Conservation (phyloP, 2,797 vertebrate genomes). For the Astyanax mexicanus region DNA sequence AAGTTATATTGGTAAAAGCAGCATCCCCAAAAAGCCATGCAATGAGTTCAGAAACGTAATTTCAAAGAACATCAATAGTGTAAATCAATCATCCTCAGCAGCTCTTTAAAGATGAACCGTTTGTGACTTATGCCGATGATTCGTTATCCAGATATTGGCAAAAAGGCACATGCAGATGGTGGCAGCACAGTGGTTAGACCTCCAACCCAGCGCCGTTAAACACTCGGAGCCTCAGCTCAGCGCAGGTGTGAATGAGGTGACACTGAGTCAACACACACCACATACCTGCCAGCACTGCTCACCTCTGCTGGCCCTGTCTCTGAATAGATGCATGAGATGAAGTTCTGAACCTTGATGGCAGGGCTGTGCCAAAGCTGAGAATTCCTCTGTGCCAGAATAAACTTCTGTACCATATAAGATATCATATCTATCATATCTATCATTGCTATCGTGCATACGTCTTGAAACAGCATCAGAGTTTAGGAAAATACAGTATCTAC, state of each 20-base stretch:
- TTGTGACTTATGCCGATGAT: neutral
- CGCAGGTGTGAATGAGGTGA: conserved; percentile 4
- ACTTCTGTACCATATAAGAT: no score
- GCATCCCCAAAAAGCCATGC: no score
- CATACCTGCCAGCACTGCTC: conserved; percentile 6
- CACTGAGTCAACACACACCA: neutral
- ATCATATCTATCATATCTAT: no score
- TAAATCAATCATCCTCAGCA: no score
- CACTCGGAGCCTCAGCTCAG: neutral
- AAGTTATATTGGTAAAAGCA: no score
- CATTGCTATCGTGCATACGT: no score
- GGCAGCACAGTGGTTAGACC: neutral
- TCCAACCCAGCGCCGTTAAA: neutral
- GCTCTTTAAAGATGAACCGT: neutral
- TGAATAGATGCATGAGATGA: neutral
- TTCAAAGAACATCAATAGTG: no score
- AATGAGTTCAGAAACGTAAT: no score
- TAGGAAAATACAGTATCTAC: no score
- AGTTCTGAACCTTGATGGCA: neutral
- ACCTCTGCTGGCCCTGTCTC: neutral
- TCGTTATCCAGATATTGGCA: neutral
- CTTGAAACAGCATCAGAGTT: no score
- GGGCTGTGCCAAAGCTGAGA: neutral
- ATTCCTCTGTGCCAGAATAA: neutral
- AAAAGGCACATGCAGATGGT: neutral